Evolutionary conservation across 2,113 vertebrate species (phyloP), one percentile per base, ranked within the genome.

Genomic region (Seriola rivoliana): DNA sequence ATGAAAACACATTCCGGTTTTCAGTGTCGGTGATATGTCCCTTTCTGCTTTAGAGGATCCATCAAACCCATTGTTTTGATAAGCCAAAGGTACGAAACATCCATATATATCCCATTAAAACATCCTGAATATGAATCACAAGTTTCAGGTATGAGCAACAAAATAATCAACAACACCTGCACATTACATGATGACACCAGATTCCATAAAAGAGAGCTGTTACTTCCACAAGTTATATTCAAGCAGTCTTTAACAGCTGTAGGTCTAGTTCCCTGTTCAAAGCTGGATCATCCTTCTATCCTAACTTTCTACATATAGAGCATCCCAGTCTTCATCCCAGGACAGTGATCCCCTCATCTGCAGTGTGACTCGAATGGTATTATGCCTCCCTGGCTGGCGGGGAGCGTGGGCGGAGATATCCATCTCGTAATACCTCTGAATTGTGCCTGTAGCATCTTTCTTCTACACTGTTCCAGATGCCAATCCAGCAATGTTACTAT

Each of bases 401-500:
- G 55, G 77, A 62, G 73, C 0, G 65, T 82, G 82, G 91, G 88
- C 42, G 75, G 84, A 81, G 90, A 86, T 50, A 81, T 77, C 64
- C 71, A 42, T 79, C 69, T 78, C 78, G 71, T 90, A 91, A 92
- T 86, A 69, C 85, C 87, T 70, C 71, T 86, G 59, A 75, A 3
- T 73, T 80, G 63, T 76, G 67, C 58, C 42, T 46, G 44, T 21
- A 73, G 21, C 77, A 81, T 93, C 78, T 82, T 89, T 78, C 71
- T 85, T 87, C 69, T 55, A 54, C 78, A 42, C 38, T 71, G 72
- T 14, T 78, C 88, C 88, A 88, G 86, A 92, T 91, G 80, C n/a
- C 78, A 78, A 14, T 84, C 73, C 80, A 82, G 80, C 52, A 71
- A 70, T 73, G 62, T 80, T 75, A 82, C 80, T 80, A 70, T 70